phyloP scores from a whole-genome alignment of 2,113 vertebrate genomes.

The Ceyx cyanopectus region DNA sequence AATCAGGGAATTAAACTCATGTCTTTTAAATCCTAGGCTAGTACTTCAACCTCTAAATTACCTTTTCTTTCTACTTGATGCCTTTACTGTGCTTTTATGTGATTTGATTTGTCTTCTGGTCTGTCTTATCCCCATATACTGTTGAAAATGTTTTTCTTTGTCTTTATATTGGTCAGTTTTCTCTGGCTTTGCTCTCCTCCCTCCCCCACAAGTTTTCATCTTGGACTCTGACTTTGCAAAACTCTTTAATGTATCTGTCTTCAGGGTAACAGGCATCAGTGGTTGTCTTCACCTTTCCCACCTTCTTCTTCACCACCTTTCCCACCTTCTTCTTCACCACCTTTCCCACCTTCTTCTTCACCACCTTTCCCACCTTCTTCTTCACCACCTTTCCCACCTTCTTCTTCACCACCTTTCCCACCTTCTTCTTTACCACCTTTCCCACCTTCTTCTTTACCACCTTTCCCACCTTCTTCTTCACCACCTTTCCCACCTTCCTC shows the following conservation, averaged over 20 bases:
- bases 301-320: too few species aligned
- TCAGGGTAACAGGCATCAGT: background rate
- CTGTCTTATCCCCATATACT: background rate
- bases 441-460: too few species aligned
- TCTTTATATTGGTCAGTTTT: background rate
- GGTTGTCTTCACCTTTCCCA: background rate
- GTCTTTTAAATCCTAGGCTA: background rate
- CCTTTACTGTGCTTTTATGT: background rate
- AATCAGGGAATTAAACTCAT: background rate
- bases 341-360: background rate
- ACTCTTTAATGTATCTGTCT: background rate
- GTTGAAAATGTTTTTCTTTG: background rate
- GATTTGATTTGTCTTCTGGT: background rate
- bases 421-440: background rate
- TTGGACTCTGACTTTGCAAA: background rate
- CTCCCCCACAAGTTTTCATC: background rate
- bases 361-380: too few species aligned
- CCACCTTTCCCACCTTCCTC: background rate
- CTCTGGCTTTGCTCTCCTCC: background rate
- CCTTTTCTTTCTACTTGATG: background rate
- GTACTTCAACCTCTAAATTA: background rate
- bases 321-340: background rate
- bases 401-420: too few species aligned
- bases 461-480: too few species aligned
- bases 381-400: too few species aligned